A percentile compares a stretch with the other conserved stretches of the same genome.
Evolutionary conservation across 2,888 invertebrate genomes (phyloP).

Genomic region (Rhynchonema sp.): DNA sequence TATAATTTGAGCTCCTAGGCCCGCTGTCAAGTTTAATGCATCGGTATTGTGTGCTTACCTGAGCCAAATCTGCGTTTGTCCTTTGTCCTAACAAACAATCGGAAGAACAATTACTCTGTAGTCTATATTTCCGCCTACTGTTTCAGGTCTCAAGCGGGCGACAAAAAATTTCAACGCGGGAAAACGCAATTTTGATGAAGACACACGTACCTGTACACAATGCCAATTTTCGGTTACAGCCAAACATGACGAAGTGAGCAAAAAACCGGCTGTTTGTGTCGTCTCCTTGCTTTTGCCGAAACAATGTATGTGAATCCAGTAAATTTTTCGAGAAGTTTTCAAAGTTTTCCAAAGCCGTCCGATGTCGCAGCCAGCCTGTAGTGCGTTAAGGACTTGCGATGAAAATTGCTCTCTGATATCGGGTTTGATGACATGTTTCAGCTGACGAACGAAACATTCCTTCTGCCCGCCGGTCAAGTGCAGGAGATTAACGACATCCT

Average conservation of each 20-base stretch:
- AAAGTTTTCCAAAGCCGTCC: no score
- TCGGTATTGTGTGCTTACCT: no score
- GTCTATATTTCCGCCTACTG: no score
- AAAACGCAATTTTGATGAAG: constrained; percentile 77
- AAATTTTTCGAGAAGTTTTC: not conserved
- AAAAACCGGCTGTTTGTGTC: not conserved
- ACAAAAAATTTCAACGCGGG: constrained; percentile 82
- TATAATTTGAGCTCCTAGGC: no score
- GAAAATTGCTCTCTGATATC: no score
- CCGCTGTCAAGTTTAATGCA: no score
- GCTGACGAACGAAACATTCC: constrained; percentile 16
- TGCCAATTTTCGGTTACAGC: constrained; percentile 77
- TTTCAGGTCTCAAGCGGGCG: constrained; percentile 47
- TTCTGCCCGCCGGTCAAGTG: constrained; percentile 36
- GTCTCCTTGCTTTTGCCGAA: not conserved
- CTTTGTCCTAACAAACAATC: no score
- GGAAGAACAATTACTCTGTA: no score
- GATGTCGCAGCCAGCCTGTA: no score
- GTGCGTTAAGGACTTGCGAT: no score
- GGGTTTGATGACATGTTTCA: no score
- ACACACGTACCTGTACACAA: constrained; percentile 75
- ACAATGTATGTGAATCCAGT: not conserved
- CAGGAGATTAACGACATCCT: constrained; percentile 49
- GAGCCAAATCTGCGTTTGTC: no score
- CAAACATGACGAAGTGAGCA: constrained; percentile 39